These are phyloP conservation scores for Brenthis ino DNA, from an alignment of 2,888 invertebrate species.

Conservation along the genomic window DNA sequence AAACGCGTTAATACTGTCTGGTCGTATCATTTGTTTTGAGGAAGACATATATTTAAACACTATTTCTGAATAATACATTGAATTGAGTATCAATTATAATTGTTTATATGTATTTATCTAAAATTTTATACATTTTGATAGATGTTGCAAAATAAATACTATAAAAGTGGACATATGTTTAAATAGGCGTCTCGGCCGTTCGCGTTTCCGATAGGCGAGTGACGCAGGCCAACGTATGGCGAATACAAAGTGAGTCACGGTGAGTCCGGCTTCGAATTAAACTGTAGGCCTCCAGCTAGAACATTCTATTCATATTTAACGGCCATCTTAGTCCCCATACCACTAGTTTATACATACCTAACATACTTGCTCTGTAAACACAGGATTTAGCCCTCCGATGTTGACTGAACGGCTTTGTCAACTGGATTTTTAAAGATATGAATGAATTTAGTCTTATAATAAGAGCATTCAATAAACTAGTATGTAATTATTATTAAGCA, in stretches of 20 bases:
- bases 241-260: conserved; percentile 66
- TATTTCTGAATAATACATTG: too few species aligned
- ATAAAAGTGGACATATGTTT: conserved; percentile 53
- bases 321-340: conserved; percentile 37
- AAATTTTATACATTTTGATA: background rate
- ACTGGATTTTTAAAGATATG: background rate
- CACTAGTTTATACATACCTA: conserved; percentile 23
- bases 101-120: too few species aligned
- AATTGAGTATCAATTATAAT: too few species aligned
- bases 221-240: conserved; percentile 63
- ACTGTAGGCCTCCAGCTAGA: conserved; percentile 42
- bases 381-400: conserved; percentile 8
- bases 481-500: conserved; percentile 16
- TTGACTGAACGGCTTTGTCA: conserved; percentile 3
- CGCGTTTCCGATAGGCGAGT: conserved; percentile 77
- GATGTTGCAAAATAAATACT: conserved; percentile 13
- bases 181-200: conserved; percentile 68
- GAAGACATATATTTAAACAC: too few species aligned
- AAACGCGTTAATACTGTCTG: background rate
- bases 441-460: conserved; percentile 10
- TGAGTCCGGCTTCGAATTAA: conserved; percentile 40
- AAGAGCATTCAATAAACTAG: background rate
- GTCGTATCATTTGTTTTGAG: background rate
- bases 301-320: conserved; percentile 45
- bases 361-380: conserved; percentile 19